Percentiles rank a stretch among this genome's conserved stretches.
Conservation (phyloP, 2,888 invertebrate species). For the Meiosimyza decipiens region DNA sequence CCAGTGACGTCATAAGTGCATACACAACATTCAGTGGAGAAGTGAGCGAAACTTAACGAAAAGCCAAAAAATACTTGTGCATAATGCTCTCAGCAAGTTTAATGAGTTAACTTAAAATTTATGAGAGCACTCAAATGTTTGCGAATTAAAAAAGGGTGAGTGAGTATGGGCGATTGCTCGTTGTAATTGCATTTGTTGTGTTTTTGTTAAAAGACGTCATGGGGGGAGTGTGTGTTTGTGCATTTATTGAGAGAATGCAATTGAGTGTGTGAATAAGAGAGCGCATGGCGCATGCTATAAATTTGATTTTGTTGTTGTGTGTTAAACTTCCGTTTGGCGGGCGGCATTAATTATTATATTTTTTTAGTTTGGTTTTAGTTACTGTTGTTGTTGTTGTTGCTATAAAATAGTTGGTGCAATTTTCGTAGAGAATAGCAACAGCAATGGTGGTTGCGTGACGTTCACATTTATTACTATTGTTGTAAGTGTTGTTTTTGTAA, state of each 20-base stretch:
- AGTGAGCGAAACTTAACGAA: constrained; percentile 3
- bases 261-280: background rate
- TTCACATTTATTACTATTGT: constrained; percentile 9
- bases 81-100: background rate
- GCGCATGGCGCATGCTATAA: background rate
- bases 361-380: constrained; percentile 29
- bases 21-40: background rate
- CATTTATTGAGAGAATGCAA: background rate
- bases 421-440: too few relatives aligned
- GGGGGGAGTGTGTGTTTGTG: background rate
- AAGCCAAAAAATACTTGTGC: constrained; percentile 1
- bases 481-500: constrained; percentile 13
- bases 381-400: constrained; percentile 26
- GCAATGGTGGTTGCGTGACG: constrained; percentile 27
- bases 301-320: constrained; percentile 11
- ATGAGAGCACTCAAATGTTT: background rate
- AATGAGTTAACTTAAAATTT: background rate
- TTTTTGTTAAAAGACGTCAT: too few relatives aligned
- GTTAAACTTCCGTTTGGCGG: constrained; percentile 35
- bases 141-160: too few relatives aligned
- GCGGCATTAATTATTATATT: constrained; percentile 35
- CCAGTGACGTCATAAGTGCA: constrained; percentile 25
- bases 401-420: background rate
- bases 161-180: too few relatives aligned
- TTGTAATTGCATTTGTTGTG: background rate